Base-by-base conservation (phyloP, 2,113 vertebrate species). In the Rhynchomys soricoides region DNA sequence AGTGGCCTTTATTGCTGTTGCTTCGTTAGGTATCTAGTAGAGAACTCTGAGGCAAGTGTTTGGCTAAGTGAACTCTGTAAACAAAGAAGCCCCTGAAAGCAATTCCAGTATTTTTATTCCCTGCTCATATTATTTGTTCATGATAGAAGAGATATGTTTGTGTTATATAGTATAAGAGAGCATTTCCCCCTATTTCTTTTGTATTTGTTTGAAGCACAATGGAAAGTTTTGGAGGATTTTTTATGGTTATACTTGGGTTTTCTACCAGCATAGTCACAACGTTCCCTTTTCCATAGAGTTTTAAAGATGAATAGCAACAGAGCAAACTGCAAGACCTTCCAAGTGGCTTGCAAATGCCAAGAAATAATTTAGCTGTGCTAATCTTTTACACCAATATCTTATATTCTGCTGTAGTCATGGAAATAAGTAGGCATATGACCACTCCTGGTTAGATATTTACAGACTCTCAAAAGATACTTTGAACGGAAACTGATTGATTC, bases 351-450 rank as follows among this genome's bases (percentile, higher is more conserved):
- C 17, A 64, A 93, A 79, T 91, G 74, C 73, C 82, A 95, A 95
- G n/a, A 95, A 97, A 93, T 91, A 96, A 89, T 78, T 93, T 87
- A 77, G 29, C 93, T 37, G 71, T 87, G 45, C 26, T 95, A 29
- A 87, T 86, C 34, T 86, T 96, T 96, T 83, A 92, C 0, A 1
- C 89, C 79, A 1, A 92, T 90, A 66, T 75, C 94, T 83, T 95
- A 81, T 19, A 68, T 16, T 77, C 82, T 70, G 74, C 81, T 95
- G 52, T 37, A 86, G n/a, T 71, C 75, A 52, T 92, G 50, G 70
- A 87, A 95, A 90, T 88, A 95, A 26, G 22, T 87, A 90, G 37
- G 71, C 29, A 68, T n/a, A 89, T 64, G 75, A 95, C 77, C 21
- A n/a, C 64, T 96, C 91, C 77, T 43, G 29, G 12, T 62, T 96